These are phyloP conservation scores for Vanessa cardui DNA, from an alignment of 2,888 invertebrate species.

Conservation along the genomic window DNA sequence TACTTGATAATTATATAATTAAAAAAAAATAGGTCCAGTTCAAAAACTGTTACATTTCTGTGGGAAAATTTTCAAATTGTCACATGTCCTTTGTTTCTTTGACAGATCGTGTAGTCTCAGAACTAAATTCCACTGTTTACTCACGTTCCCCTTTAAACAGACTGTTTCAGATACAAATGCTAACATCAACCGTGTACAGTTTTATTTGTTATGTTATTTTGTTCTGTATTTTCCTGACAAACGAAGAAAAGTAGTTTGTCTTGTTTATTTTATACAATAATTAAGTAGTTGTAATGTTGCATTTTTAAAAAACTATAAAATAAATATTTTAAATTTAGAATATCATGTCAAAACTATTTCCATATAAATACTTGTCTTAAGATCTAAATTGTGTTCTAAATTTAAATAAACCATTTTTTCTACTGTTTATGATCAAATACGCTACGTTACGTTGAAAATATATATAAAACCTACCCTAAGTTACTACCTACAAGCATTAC, in stretches of 20 bases:
- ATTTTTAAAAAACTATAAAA: no score
- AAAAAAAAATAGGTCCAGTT: background rate
- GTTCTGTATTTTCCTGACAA: background rate
- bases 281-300: no score
- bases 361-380: no score
- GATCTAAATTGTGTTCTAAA: no score
- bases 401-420: no score
- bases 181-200: background rate
- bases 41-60: slow-evolving; percentile 18
- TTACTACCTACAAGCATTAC: no score
- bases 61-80: slow-evolving; percentile 32
- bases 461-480: no score
- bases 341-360: no score
- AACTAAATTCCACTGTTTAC: slow-evolving; percentile 31
- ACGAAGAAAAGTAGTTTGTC: background rate
- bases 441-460: no score
- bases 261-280: no score
- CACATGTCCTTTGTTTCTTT: slow-evolving; percentile 38
- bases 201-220: slow-evolving; percentile 4
- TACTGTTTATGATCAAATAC: no score
- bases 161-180: slow-evolving; percentile 17
- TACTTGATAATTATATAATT: background rate
- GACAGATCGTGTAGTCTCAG: slow-evolving; percentile 29
- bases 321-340: no score
- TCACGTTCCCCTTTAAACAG: slow-evolving; percentile 28